A percentile compares a stretch with the other conserved stretches of the same genome.
These are phyloP conservation scores for Parascotia fuliginaria DNA, from an alignment of 2,888 invertebrate species.

Conservation along the genomic window DNA sequence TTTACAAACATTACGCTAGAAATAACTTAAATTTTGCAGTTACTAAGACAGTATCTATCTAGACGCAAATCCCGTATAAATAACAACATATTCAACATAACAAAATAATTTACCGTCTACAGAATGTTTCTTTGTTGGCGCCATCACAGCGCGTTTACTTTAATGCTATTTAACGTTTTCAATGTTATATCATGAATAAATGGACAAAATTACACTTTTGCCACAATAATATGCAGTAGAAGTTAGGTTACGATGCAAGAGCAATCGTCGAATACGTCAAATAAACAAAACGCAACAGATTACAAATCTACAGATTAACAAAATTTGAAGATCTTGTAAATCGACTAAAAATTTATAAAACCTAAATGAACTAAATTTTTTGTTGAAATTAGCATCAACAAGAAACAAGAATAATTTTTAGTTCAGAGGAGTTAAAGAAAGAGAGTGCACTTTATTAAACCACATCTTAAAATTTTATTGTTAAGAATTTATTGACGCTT, in stretches of 20 bases:
- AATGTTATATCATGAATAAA: not conserved
- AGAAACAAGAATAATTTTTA: too few species aligned
- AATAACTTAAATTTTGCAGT: too few species aligned
- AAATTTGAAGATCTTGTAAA: too few species aligned
- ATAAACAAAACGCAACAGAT: not conserved
- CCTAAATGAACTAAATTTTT: too few species aligned
- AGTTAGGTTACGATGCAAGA: conserved; percentile 32
- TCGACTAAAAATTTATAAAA: not conserved
- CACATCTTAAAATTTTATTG: too few species aligned
- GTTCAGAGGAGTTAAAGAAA: too few species aligned
- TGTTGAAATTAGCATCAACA: too few species aligned
- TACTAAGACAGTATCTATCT: too few species aligned
- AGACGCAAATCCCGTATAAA: not conserved
- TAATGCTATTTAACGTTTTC: not conserved
- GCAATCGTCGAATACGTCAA: conserved; percentile 18
- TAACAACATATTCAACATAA: too few species aligned
- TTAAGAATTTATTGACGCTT: too few species aligned
- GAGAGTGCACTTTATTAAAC: too few species aligned
- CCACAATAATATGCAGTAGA: not conserved
- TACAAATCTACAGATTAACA: not conserved
- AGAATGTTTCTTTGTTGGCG: conserved; percentile 48
- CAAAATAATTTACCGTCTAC: conserved; percentile 60
- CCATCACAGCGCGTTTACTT: conserved; percentile 43
- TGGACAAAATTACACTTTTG: not conserved
- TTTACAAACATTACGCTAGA: too few species aligned